Evolutionary conservation across 2,113 vertebrate genomes (phyloP).

Genomic region (Planiliza haematocheilus): DNA sequence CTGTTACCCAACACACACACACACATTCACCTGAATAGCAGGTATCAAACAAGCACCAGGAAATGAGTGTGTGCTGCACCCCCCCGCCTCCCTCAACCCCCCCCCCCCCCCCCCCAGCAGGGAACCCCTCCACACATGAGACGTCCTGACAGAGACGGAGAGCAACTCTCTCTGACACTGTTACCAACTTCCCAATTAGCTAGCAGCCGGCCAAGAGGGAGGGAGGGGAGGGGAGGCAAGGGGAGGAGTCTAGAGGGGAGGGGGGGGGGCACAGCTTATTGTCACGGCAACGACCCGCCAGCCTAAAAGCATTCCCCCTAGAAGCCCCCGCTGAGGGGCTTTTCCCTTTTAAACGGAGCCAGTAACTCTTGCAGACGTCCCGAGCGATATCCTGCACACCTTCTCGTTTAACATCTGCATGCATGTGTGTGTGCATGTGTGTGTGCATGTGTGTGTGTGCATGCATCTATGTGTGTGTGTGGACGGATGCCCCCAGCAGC

Average conservation of each 20-base stretch:
- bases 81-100: not conserved
- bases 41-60: conserved; percentile 98
- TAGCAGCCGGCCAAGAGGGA: conserved; percentile 54
- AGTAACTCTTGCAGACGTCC: not conserved
- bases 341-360: too few relatives aligned
- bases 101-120: conserved; percentile 74
- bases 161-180: conserved; percentile 77
- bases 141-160: conserved; percentile 82
- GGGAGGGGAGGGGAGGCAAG: not conserved
- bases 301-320: conserved; percentile 40
- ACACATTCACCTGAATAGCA: conserved; percentile 95
- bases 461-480: too few relatives aligned
- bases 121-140: conserved; percentile 84
- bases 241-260: not conserved
- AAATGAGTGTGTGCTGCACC: conserved; percentile 86
- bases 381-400: conserved; percentile 29
- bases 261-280: conserved; percentile 41
- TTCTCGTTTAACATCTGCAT: conserved; percentile 30
- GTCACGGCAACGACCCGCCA: conserved; percentile 54
- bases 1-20: conserved; percentile 87
- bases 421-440: conserved; percentile 12
- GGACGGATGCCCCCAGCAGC: too few relatives aligned
- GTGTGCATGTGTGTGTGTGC: too few relatives aligned
- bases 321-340: not conserved
- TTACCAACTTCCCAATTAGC: conserved; percentile 83